These are phyloP conservation scores for Saturnia pavonia DNA, from an alignment of 2,888 invertebrate species.

Conservation along the genomic window DNA sequence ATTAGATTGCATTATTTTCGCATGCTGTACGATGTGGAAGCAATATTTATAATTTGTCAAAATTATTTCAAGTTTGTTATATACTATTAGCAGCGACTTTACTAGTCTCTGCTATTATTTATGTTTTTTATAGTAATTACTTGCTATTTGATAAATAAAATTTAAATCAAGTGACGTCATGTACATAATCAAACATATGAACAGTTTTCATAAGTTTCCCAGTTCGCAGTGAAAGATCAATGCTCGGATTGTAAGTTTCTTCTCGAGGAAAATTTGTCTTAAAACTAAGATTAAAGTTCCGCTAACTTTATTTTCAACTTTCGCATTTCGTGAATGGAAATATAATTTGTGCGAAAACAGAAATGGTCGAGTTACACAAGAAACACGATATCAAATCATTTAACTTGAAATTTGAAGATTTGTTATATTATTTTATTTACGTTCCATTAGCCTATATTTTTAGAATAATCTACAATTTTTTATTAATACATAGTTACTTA, in stretches of 20 bases:
- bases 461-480: not conserved
- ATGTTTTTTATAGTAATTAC: not conserved
- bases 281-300: conserved; percentile 16
- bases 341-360: conserved; percentile 15
- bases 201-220: conserved; percentile 1
- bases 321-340: conserved; percentile 15
- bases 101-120: no score
- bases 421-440: conserved; percentile 3
- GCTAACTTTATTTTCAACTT: conserved; percentile 15
- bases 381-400: conserved; percentile 18
- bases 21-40: no score
- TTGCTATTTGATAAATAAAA: not conserved
- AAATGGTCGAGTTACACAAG: conserved; percentile 21
- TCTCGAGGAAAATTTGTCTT: conserved; percentile 1
- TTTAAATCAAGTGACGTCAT: not conserved
- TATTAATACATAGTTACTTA: not conserved
- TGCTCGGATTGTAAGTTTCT: not conserved
- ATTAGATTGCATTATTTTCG: no score
- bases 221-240: conserved; percentile 12
- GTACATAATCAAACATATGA: not conserved
- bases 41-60: no score
- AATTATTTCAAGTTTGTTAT: no score
- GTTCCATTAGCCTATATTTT: not conserved
- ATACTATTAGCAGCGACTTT: no score
- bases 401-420: conserved; percentile 16